Conservation (phyloP, 2,888 invertebrate species). For the Theretra japonica region DNA sequence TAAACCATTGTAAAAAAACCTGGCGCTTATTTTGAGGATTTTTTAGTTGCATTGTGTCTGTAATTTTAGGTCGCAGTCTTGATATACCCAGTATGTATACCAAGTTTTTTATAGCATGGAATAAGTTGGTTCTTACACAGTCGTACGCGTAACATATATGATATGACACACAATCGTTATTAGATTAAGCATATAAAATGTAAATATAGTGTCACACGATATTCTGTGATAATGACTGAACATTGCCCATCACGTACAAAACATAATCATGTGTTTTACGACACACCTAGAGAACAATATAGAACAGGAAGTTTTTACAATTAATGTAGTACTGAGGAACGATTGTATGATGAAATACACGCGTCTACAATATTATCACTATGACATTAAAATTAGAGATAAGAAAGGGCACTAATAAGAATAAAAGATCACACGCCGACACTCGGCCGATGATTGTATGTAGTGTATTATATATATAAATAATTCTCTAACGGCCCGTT, state of each 20-base stretch:
- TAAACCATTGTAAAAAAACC: too few species aligned
- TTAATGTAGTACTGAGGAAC: not conserved
- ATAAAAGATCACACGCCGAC: slow-evolving; percentile 29
- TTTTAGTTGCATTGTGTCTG: too few species aligned
- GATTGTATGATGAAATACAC: slow-evolving; percentile 26
- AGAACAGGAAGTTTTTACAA: not conserved
- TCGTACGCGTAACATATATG: too few species aligned
- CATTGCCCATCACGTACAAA: slow-evolving; percentile 3
- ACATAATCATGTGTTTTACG: not conserved
- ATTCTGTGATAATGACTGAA: not conserved
- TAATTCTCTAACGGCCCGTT: not conserved
- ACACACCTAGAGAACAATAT: not conserved
- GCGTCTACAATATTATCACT: slow-evolving; percentile 46
- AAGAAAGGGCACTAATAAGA: slow-evolving; percentile 63
- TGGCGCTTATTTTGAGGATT: too few species aligned
- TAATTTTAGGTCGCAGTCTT: too few species aligned
- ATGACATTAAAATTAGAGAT: slow-evolving; percentile 59
- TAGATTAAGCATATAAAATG: not conserved
- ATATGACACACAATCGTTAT: too few species aligned
- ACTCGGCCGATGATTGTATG: slow-evolving; percentile 1
- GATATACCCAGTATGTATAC: too few species aligned
- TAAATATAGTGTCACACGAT: not conserved
- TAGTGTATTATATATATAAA: not conserved
- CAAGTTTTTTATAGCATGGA: too few species aligned
- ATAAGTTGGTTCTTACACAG: too few species aligned